Percentiles rank a stretch among this genome's conserved stretches.
Evolutionary conservation across 2,888 invertebrate species (phyloP).

Genomic region (Aricia artaxerxes): DNA sequence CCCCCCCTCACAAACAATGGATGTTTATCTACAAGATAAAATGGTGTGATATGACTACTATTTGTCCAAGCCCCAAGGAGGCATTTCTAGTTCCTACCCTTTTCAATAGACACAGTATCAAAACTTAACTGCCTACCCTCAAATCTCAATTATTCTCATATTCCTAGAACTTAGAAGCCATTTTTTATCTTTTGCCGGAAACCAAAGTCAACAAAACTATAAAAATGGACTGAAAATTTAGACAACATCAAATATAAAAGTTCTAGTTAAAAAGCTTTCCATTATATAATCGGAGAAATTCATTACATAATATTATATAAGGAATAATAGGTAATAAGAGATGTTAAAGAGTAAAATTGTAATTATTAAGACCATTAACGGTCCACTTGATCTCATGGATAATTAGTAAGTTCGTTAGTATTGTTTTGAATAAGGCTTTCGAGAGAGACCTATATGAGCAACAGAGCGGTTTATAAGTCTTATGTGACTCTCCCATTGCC

Average conservation of each 20-base stretch:
- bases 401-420: neutral
- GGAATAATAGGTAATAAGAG: slow-evolving; percentile 26
- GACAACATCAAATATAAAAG: neutral
- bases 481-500: slow-evolving; percentile 19
- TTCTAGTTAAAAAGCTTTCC: neutral
- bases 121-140: neutral
- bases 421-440: slow-evolving; percentile 52
- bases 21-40: no score
- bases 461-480: slow-evolving; percentile 45
- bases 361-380: slow-evolving; percentile 15
- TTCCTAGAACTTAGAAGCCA: neutral
- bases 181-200: neutral
- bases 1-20: no score
- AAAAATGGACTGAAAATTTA: neutral
- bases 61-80: neutral
- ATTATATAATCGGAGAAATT: slow-evolving; percentile 2
- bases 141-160: neutral
- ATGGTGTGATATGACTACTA: neutral
- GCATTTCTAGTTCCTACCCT: neutral
- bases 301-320: neutral
- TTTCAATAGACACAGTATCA: neutral
- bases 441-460: slow-evolving; percentile 65
- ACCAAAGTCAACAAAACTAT: neutral
- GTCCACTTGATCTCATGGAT: slow-evolving; percentile 13
- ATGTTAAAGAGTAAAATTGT: neutral